Base-by-base conservation (phyloP, 2,113 vertebrate genomes). In the Rhadina sibilatrix region DNA sequence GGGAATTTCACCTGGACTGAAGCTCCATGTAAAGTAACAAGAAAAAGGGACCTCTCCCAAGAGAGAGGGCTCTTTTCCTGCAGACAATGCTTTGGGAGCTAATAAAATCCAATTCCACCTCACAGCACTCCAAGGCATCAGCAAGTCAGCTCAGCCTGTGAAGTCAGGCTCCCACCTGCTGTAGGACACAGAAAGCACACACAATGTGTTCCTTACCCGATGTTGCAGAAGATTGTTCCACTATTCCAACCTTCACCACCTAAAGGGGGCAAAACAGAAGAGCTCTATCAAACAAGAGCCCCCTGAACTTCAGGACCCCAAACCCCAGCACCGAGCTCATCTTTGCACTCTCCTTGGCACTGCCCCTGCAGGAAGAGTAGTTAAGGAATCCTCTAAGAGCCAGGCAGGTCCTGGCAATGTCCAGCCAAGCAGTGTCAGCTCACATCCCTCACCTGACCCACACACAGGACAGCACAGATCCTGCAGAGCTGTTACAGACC, bases 241-340 rank as follows among this genome's bases (percentile, higher is more conserved):
- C 98, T 50, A 99, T 98, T 82, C 99, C 99, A 63, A 99, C 99
- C 94, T 99, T 99, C 94, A 99, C 99, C 97, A 99, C 98, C 99
- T 99, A 95, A 31, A 97, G 24, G 49, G 56, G 40, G 14, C 8
- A 86, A 25, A 56, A 60, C 11, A 93, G n/a, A 86, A 96, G 40
- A 90, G 35, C 59, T 75, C n/a, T 15, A 21, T 90, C 42, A 87
- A 92, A 83, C 46, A 75, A 18, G 22, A 78, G 27, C 10, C 15
- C 57, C 24, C 17, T 40, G 28, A 78, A 46, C 7, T 42, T n/a
- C 1, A 25, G 53, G 23, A 88, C 60, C 4, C 13, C 49, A 70
- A 64, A 15, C 3, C 42, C 24, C 50, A 56, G 66, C 60, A n/a
- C 3, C 2, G 37, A 90, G 52, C 21, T 84, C 33, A 44, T 25